Conservation (phyloP, 2,797 vertebrate genomes). For the Dermochelys coriacea region DNA sequence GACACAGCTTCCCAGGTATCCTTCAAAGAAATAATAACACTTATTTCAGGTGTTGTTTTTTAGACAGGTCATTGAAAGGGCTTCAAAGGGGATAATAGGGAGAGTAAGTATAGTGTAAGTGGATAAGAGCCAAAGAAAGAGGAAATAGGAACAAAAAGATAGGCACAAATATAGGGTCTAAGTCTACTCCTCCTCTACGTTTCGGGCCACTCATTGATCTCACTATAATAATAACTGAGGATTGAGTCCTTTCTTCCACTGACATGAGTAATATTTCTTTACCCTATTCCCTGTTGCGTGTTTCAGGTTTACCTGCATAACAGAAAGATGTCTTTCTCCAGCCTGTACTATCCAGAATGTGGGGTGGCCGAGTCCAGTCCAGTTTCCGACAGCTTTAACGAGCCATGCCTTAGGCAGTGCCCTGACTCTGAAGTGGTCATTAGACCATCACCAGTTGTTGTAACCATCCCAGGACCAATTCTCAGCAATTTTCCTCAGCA, state of each 20-base stretch:
- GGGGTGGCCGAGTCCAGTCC: not conserved
- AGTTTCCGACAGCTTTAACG: slow-evolving; percentile 22
- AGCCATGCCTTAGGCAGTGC: not conserved
- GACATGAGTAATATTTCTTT: accelerated
- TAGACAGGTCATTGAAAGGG: too few species aligned
- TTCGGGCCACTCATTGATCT: not conserved
- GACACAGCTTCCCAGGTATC: not conserved
- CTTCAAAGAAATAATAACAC: not conserved
- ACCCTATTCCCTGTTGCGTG: not conserved
- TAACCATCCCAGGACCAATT: slow-evolving; percentile 21
- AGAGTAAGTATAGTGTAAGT: too few species aligned
- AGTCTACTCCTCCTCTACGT: not conserved
- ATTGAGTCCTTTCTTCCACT: not conserved
- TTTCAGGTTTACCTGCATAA: not conserved
- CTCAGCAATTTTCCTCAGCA: slow-evolving; percentile 60
- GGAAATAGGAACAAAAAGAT: too few species aligned
- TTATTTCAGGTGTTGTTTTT: not conserved
- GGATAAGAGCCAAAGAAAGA: too few species aligned
- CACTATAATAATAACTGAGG: not conserved
- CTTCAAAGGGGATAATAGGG: too few species aligned
- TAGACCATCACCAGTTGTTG: too few species aligned
- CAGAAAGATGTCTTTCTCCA: slow-evolving; percentile 1
- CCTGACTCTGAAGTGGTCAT: not conserved
- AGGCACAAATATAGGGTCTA: not conserved
- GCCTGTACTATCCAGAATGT: not conserved